Conservation (phyloP, 2,113 vertebrate genomes). For the Myrmecobius fasciatus region DNA sequence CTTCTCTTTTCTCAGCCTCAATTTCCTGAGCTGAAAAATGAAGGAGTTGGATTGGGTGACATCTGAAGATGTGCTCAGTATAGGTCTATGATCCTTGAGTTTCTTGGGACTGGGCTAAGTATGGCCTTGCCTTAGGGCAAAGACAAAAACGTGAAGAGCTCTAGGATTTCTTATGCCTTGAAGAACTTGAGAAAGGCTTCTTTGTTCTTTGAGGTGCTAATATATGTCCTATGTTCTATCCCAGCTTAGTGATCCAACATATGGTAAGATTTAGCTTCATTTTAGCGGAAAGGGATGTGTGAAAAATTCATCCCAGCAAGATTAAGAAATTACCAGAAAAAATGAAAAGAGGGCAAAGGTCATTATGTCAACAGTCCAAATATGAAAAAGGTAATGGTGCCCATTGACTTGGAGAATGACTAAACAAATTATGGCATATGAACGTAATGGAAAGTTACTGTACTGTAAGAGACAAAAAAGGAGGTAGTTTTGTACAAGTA, state of each 20-base stretch:
- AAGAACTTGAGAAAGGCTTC: conserved; percentile 20
- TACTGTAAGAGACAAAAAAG: background rate
- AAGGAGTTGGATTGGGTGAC: background rate
- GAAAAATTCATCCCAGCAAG: conserved; percentile 28
- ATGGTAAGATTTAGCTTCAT: conserved; percentile 4
- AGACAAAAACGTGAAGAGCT: background rate
- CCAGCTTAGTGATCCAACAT: background rate
- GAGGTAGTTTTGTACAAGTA: no score
- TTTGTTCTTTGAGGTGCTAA: background rate
- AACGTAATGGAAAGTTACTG: background rate
- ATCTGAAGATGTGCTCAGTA: background rate
- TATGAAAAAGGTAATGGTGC: background rate
- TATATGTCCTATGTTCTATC: background rate
- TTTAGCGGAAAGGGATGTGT: conserved; percentile 33
- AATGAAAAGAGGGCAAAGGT: background rate
- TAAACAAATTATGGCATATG: conserved; percentile 1
- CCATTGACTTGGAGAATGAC: conserved; percentile 16
- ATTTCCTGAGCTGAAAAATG: background rate
- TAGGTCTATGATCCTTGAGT: background rate
- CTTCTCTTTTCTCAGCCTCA: background rate
- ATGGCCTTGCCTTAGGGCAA: conserved; percentile 18
- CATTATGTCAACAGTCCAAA: background rate
- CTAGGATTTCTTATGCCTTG: conserved; percentile 28
- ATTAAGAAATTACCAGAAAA: conserved; percentile 15
- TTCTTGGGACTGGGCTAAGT: background rate